A percentile compares a stretch with the other conserved stretches of the same genome.
phyloP scores from a whole-genome alignment of 2,113 vertebrate species.

The Leptobrachium leishanense region DNA sequence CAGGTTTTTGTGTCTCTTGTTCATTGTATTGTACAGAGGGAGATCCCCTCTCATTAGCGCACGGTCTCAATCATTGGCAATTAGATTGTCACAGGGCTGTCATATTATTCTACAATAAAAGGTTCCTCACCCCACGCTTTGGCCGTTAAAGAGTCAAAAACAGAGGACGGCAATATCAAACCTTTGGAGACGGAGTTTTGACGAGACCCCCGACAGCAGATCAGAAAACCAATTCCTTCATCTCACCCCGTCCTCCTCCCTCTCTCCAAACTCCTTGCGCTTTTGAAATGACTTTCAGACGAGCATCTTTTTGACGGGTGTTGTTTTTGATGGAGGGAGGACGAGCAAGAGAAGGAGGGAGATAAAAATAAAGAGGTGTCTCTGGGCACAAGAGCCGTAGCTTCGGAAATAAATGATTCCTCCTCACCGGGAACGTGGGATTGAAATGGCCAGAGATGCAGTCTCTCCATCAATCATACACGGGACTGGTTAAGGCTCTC shows the following conservation, averaged over 20 bases:
- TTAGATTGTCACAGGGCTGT: too few species aligned
- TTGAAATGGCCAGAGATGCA: constrained; percentile 32
- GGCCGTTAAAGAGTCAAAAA: background rate
- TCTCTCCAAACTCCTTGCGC: constrained; percentile 21
- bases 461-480: constrained; percentile 33
- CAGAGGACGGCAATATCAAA: background rate
- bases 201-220: constrained; percentile 40
- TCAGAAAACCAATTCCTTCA: constrained; percentile 45
- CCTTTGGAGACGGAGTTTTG: constrained; percentile 17
- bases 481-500: constrained; percentile 15
- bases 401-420: constrained; percentile 33
- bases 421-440: constrained; percentile 15
- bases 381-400: constrained; percentile 5
- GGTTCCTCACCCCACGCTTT: too few species aligned
- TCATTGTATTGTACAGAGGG: too few species aligned
- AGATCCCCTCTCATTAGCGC: too few species aligned
- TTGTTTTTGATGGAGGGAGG: constrained; percentile 49
- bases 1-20: too few species aligned
- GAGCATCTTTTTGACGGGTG: constrained; percentile 40
- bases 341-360: constrained; percentile 19
- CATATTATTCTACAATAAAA: too few species aligned
- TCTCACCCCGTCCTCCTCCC: constrained; percentile 20
- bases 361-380: constrained; percentile 38
- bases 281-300: constrained; percentile 46
- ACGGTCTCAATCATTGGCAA: background rate